These are phyloP conservation scores for Platerodrilus igneus DNA, from an alignment of 2,888 invertebrate species.

Conservation along the genomic window DNA sequence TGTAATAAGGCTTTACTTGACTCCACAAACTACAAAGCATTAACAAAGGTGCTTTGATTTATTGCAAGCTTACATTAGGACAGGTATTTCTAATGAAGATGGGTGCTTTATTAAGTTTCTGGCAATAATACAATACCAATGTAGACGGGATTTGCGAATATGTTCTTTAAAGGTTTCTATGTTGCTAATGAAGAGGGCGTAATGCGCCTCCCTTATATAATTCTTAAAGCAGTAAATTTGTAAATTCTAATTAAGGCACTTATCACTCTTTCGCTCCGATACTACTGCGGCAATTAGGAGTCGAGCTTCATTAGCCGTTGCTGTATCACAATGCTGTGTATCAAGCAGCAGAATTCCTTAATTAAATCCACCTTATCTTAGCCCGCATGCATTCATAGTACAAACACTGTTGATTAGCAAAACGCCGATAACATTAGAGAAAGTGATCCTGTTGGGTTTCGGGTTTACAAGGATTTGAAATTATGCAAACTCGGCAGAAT, in stretches of 20 bases:
- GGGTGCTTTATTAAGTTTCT: too few species aligned
- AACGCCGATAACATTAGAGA: conserved; percentile 22
- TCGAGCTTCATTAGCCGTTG: conserved; percentile 24
- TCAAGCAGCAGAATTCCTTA: conserved; percentile 23
- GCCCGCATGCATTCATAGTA: conserved; percentile 24
- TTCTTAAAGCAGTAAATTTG: conserved; percentile 24
- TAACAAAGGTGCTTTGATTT: too few species aligned
- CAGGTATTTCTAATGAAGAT: too few species aligned
- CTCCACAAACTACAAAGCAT: too few species aligned
- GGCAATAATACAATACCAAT: too few species aligned
- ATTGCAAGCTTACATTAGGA: too few species aligned
- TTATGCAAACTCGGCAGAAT: conserved; percentile 21
- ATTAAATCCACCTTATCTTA: conserved; percentile 26
- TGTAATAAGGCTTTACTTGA: too few species aligned
- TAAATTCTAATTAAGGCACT: conserved; percentile 26
- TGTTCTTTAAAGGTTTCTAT: too few species aligned
- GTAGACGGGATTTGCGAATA: too few species aligned
- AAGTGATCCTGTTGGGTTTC: conserved; percentile 22
- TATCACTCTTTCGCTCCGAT: conserved; percentile 25
- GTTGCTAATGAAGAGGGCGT: conserved; percentile 15
- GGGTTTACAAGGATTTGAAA: conserved; percentile 17
- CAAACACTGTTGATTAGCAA: conserved; percentile 24
- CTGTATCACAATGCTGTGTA: conserved; percentile 25
- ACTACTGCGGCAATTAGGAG: conserved; percentile 23
- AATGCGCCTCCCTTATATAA: conserved; percentile 15